Conservation (phyloP, 2,888 invertebrate species). For the Erebia palarica region DNA sequence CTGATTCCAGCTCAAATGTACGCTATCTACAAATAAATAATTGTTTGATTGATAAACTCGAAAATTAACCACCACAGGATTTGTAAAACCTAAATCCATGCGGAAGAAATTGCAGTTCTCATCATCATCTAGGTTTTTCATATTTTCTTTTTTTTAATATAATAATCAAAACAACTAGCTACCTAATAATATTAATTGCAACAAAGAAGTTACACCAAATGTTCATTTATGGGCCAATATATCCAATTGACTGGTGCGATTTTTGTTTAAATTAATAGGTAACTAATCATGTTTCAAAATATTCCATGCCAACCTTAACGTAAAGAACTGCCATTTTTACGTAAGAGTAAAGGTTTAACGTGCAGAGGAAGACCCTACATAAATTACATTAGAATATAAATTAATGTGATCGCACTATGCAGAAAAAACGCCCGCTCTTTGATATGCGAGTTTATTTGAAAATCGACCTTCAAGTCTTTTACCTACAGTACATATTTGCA, state of each 20-base stretch:
- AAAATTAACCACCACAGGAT: too few relatives aligned
- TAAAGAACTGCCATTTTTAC: slow-evolving; percentile 27
- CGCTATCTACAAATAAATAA: too few relatives aligned
- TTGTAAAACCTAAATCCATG: too few relatives aligned
- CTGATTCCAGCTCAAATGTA: too few relatives aligned
- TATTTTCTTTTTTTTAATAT: not conserved
- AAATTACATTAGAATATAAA: slow-evolving; percentile 81
- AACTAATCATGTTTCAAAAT: slow-evolving; percentile 1
- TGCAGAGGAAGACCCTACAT: slow-evolving; percentile 59
- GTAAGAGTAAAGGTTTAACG: slow-evolving; percentile 53
- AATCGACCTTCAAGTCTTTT: slow-evolving; percentile 19
- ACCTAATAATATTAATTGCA: too few relatives aligned
- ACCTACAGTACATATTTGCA: slow-evolving; percentile 15
- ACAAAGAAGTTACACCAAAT: too few relatives aligned
- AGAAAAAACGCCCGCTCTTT: slow-evolving; percentile 53
- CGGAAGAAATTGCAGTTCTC: too few relatives aligned
- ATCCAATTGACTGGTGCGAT: too few relatives aligned
- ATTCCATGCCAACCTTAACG: slow-evolving; percentile 8
- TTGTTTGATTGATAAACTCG: too few relatives aligned
- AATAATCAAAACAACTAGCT: too few relatives aligned
- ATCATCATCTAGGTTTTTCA: too few relatives aligned
- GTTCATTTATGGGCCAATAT: too few relatives aligned
- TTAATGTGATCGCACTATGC: slow-evolving; percentile 71
- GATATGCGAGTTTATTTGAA: slow-evolving; percentile 25
- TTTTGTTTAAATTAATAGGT: not conserved